Conservation (phyloP, 2,888 invertebrate species). For the Ormyrus nitidulus region DNA sequence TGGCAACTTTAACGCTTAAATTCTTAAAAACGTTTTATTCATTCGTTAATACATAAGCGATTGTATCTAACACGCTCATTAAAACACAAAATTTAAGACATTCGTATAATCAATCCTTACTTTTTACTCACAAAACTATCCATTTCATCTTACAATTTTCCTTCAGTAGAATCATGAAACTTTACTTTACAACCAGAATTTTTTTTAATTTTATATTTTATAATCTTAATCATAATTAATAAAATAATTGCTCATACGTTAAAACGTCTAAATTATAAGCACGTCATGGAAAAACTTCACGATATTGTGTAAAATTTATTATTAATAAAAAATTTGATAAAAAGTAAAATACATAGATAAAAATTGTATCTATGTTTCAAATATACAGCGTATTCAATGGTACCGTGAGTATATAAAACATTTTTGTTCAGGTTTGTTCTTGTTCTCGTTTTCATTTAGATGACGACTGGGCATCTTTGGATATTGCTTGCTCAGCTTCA, state of each 20-base stretch:
- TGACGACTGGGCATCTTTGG: constrained; percentile 38
- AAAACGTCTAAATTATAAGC: too few species aligned
- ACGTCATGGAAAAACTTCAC: too few species aligned
- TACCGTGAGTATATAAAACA: neutral
- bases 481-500: constrained; percentile 39
- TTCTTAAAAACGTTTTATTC: too few species aligned
- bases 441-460: constrained; percentile 13
- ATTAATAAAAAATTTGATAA: constrained; percentile 42
- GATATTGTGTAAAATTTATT: constrained; percentile 29
- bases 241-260: constrained; percentile 3
- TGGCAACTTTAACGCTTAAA: too few species aligned
- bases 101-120: too few species aligned
- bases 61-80: too few species aligned
- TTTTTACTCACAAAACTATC: too few species aligned
- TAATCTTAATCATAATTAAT: neutral
- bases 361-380: constrained; percentile 1
- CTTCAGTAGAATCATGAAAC: neutral
- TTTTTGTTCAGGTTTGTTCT: too few species aligned
- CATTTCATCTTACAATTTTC: too few species aligned
- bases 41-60: too few species aligned
- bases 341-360: constrained; percentile 14
- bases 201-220: too few species aligned
- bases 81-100: too few species aligned
- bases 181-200: neutral
- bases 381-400: constrained; percentile 33